phyloP scores from a whole-genome alignment of 2,797 vertebrate species.

The Lophotriccus pileatus region DNA sequence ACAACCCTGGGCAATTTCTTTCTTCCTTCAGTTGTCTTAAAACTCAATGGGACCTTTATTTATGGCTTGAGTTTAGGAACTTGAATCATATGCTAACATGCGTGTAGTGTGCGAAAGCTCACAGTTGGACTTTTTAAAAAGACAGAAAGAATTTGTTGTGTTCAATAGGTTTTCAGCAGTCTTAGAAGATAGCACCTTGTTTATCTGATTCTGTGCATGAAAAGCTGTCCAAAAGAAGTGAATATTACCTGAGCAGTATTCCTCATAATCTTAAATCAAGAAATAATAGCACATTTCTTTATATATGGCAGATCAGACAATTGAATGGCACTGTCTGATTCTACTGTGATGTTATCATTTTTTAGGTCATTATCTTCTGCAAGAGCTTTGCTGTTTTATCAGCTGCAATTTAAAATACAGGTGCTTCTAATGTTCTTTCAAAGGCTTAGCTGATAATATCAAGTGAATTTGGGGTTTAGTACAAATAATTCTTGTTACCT shows the following conservation, averaged over 20 bases:
- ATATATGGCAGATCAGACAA: slow-evolving; percentile 28
- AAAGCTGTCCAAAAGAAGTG: not conserved
- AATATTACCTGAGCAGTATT: not conserved
- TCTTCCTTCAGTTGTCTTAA: slow-evolving; percentile 1
- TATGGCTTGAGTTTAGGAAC: slow-evolving; percentile 1
- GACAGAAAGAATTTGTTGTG: not conserved
- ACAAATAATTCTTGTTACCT: not conserved
- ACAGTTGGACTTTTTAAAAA: slow-evolving; percentile 4
- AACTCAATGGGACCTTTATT: slow-evolving; percentile 3
- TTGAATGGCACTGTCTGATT: slow-evolving; percentile 32
- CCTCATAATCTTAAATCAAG: slow-evolving; percentile 56
- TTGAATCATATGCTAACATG: not conserved
- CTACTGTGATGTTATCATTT: slow-evolving; percentile 46
- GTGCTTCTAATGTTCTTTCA: slow-evolving; percentile 40
- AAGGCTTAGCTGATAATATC: slow-evolving; percentile 36
- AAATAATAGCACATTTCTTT: slow-evolving; percentile 44
- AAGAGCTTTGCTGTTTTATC: slow-evolving; percentile 53
- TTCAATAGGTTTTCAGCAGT: not conserved
- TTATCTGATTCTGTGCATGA: slow-evolving; percentile 32
- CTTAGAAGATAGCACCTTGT: slow-evolving; percentile 5
- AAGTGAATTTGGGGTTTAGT: slow-evolving; percentile 17
- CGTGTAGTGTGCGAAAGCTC: not conserved
- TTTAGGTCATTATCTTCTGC: slow-evolving; percentile 56
- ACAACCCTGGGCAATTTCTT: not conserved
- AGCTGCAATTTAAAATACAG: slow-evolving; percentile 34